These are phyloP conservation scores for Yoshiicerus persimilis DNA, from an alignment of 1,140 invertebrate genomes.

Conservation along the genomic window DNA sequence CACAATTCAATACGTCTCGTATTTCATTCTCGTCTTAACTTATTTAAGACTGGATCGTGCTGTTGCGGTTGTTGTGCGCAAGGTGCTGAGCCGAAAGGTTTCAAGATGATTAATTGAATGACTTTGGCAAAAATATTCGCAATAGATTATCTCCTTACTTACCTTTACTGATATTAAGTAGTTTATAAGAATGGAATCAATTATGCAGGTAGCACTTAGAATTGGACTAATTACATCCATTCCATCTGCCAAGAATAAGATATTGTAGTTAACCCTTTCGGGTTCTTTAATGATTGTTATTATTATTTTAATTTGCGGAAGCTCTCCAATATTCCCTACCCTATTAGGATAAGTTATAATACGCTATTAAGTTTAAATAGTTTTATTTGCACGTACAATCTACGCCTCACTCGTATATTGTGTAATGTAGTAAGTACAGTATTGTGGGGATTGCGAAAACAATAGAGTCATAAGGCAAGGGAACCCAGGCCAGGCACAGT, in stretches of 20 bases:
- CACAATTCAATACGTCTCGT: slow-evolving; percentile 5
- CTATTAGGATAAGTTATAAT: background rate
- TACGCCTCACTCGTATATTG: too few species aligned
- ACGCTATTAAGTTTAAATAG: background rate
- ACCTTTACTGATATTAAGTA: background rate
- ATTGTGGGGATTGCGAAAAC: background rate
- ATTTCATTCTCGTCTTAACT: background rate
- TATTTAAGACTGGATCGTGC: background rate
- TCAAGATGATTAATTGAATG: slow-evolving; percentile 18
- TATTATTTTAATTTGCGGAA: slow-evolving; percentile 23
- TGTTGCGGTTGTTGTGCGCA: background rate
- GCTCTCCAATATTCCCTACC: background rate
- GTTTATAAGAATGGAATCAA: background rate
- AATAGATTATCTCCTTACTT: background rate
- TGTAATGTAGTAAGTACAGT: background rate
- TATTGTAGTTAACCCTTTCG: background rate
- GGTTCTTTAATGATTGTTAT: slow-evolving; percentile 1
- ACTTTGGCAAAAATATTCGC: slow-evolving; percentile 12
- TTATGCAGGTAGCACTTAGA: slow-evolving; percentile 18
- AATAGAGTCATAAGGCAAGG: background rate
- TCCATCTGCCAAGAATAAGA: background rate
- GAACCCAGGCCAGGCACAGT: background rate
- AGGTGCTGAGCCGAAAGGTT: slow-evolving; percentile 13
- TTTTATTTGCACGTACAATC: background rate
- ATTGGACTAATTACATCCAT: background rate